Conservation (phyloP, 2,888 invertebrate species). For the Clanis bilineata region DNA sequence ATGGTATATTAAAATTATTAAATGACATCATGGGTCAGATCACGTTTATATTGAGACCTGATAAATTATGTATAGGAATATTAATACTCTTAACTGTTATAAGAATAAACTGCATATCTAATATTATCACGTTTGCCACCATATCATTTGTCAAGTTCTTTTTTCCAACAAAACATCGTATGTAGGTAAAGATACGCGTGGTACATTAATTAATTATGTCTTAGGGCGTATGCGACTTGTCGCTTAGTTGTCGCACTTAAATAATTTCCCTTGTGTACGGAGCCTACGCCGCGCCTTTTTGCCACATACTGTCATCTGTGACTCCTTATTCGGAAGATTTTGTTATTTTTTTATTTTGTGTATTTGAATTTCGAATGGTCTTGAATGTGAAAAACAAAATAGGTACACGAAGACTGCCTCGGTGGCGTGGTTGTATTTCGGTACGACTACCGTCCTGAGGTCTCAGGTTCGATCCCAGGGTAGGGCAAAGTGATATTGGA, state of each 20-base stretch:
- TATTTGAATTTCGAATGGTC: background rate
- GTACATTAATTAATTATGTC: slow-evolving; percentile 71
- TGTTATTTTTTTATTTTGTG: background rate
- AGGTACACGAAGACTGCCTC: background rate
- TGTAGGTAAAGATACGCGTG: slow-evolving; percentile 4
- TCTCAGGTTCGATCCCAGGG: no score
- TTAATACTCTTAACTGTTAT: no score
- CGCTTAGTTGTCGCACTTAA: slow-evolving; percentile 52
- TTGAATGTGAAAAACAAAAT: background rate
- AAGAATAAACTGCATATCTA: background rate
- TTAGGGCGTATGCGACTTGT: slow-evolving; percentile 66
- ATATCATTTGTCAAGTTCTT: background rate
- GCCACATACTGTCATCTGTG: slow-evolving; percentile 38
- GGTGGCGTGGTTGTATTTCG: no score
- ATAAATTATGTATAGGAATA: no score
- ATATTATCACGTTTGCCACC: background rate
- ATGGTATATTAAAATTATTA: no score
- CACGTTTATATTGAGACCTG: no score
- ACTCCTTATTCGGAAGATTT: slow-evolving; percentile 43
- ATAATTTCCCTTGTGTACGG: slow-evolving; percentile 73
- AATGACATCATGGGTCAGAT: no score
- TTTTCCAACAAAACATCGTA: background rate
- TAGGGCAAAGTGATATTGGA: no score
- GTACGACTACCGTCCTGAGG: no score
- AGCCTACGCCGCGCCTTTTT: slow-evolving; percentile 67